Evolutionary conservation across 2,113 vertebrate species (phyloP), one percentile per base, ranked within the genome.

Genomic region (Nothoprocta pentlandii): DNA sequence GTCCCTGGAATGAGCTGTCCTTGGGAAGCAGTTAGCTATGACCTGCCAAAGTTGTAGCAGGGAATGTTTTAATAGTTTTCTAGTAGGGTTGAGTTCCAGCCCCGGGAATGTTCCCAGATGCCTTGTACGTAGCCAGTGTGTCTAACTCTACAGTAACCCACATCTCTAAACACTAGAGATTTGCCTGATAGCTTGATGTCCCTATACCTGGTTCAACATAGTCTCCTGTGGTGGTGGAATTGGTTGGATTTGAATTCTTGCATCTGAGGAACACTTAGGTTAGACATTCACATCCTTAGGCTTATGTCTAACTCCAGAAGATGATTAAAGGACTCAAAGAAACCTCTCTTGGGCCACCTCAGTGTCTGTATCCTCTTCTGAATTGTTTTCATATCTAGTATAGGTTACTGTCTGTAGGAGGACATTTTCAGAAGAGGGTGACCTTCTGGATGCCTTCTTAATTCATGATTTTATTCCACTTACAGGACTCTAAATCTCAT

Each of bases 1-100:
- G 12, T 80, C 64, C 81, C 76, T 92, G 90, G 76, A 94, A 90
- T 68, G 83, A 92, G 42, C 36, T 90, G 61, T 83, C 88, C 69
- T 93, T 90, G 56, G 68, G 85, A 96, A 5, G 62, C n/a, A 51
- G 41, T 73, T 86, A 88, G 82, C 87, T 92, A 75, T 75, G 69
- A 83, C 25, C 73, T 90, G 90, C 90, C 90, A 94, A 54, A 95
- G 88, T 61, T 89, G 69, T 71, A 88, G 51, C 56, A 95, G 90
- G 83, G 77, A 86, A 51, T 39, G 56, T 67, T 95, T 95, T 84
- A 86, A 86, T 78, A 85, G 75, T 85, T 93, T 93, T 88, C 66
- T 86, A 51, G 64, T 64, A 63, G 16, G 28, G 68, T 93, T 0
- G 12, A 86, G 51, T 90, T 92, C 73, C 80, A 90, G 76, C 78